Base-by-base conservation (phyloP, 2,797 vertebrate genomes). In the Myotis vivesi region DNA sequence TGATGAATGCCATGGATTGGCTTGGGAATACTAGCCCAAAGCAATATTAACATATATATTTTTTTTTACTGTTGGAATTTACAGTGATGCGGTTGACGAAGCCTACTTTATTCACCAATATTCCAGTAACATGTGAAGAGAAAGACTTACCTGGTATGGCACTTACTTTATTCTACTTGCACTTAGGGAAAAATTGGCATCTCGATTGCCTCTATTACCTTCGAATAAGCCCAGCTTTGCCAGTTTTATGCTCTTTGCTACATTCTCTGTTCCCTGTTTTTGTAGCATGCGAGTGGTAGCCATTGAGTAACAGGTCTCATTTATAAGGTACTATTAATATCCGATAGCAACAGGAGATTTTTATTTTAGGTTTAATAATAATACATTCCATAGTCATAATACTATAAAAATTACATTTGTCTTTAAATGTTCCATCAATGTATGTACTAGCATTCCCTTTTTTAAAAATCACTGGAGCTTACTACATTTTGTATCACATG, bases 21-120 rank as follows among this genome's bases (percentile, higher is more conserved):
- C 28, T 87, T 95, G 66, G 64, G 20, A 94, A 36, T 94, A 51
- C 86, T 93, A 89, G 28, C 38, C 23, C 55, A 95, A 84, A 86
- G 15, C 25, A 83, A 38, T 89, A 86, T 76, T 94, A 93, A 96
- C 46, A 23, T 81, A 69, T 90, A 89, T 64, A n/a, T 94, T 41
- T 62, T 77, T 68, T 77, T 72, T 96, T 96, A 25, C 92, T 97
- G 96, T 97, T 73, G 97, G 57, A 64, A 95, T 97, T 97, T 93
- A 23, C 97, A 99, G 99, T 99, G 97, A 99, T 99, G 99, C 98
- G 99, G 80, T 98, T 99, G 96, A 99, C 99, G 17, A 99, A 99
- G 96, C 99, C 99, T 33, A 99, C 99, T 3, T 99, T 99, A 88
- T 99, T 99, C 98, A 99, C 99, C 92, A 99, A 99, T 98, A 98